These are phyloP conservation scores for Papilio elwesi DNA, from an alignment of 2,888 invertebrate species.

Conservation along the genomic window DNA sequence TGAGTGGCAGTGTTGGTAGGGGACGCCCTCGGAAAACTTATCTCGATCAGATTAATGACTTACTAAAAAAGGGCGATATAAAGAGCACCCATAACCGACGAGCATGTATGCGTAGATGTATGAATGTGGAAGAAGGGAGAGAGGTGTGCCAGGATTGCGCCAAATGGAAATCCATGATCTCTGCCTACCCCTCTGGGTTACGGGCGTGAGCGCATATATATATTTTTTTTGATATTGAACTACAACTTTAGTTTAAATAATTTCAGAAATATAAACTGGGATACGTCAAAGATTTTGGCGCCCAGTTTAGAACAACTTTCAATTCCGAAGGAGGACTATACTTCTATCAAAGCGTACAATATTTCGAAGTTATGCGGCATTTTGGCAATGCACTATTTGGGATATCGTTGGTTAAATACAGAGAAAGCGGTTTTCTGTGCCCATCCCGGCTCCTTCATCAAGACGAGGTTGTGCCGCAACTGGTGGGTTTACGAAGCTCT, in stretches of 20 bases:
- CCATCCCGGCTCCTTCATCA: constrained; percentile 96
- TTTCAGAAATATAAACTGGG: constrained; percentile 68
- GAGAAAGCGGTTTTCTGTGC: constrained; percentile 90
- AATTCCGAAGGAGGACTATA: constrained; percentile 88
- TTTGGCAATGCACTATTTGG: constrained; percentile 85
- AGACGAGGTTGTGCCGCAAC: constrained; percentile 88
- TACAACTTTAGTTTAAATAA: constrained; percentile 5
- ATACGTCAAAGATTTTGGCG: constrained; percentile 58
- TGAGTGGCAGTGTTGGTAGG: too few relatives aligned
- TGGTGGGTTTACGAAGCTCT: constrained; percentile 93
- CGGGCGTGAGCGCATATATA: too few relatives aligned
- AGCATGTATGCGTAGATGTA: too few relatives aligned
- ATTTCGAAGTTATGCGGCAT: constrained; percentile 94
- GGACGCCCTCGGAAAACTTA: too few relatives aligned
- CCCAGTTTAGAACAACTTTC: constrained; percentile 86
- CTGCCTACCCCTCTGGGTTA: too few relatives aligned
- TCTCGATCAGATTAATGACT: too few relatives aligned
- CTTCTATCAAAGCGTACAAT: constrained; percentile 94
- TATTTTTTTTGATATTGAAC: too few relatives aligned
- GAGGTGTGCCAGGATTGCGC: too few relatives aligned
- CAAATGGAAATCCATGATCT: too few relatives aligned
- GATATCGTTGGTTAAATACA: constrained; percentile 87
- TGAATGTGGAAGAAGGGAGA: too few relatives aligned
- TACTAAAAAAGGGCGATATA: too few relatives aligned
- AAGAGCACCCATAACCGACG: too few relatives aligned